Base-by-base conservation (phyloP, 2,888 invertebrate species). In the Blastobasis adustella region DNA sequence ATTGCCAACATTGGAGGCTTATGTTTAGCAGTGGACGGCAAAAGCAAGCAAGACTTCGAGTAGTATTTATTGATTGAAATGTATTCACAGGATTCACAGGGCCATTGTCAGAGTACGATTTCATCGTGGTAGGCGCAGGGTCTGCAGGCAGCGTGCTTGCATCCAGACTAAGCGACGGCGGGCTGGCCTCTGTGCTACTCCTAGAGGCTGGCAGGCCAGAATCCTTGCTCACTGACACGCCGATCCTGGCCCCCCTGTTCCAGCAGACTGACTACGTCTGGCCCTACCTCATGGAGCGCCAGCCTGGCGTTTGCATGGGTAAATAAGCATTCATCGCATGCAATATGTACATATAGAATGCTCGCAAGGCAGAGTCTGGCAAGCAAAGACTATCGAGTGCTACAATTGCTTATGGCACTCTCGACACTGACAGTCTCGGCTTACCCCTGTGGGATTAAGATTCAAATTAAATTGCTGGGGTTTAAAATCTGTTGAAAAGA, bases 261-360 rank as follows among this genome's bases (percentile, higher is more conserved):
- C 86, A 87, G 50, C 78, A 71, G 48, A 85, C 86, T 0, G 67
- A 76, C 46, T 82, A 85, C 54, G 84, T 87, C 23, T 90, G 90
- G 90, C 85, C 81, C 0, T 90, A 89, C 60, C 75, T 89, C 37
- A 90, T 91, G 67, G 91, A 91, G 58, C 86, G 85, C 38, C 90
- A 90, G 60, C 76, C 79, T 1, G 83, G 82, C 10, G 89, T 90
- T 9, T 91, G 91, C 53, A 80, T 82, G 58, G 91, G 89, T 60
- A 73, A 52, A 59, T 50, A 5, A 23, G 3, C 23, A 23, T 2
- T 23, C 23, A n/a, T n/a, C n/a, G n/a, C n/a, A n/a, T n/a, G n/a
- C n/a, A n/a, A n/a, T n/a, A n/a, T n/a, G n/a, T n/a, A n/a, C n/a
- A 23, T 23, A 23, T 23, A 23, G 23, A 23, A 23, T 2, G 23